A percentile compares a stretch with the other conserved stretches of the same genome.
phyloP scores from a whole-genome alignment of 2,888 invertebrate species.

The Clunio marinus region DNA sequence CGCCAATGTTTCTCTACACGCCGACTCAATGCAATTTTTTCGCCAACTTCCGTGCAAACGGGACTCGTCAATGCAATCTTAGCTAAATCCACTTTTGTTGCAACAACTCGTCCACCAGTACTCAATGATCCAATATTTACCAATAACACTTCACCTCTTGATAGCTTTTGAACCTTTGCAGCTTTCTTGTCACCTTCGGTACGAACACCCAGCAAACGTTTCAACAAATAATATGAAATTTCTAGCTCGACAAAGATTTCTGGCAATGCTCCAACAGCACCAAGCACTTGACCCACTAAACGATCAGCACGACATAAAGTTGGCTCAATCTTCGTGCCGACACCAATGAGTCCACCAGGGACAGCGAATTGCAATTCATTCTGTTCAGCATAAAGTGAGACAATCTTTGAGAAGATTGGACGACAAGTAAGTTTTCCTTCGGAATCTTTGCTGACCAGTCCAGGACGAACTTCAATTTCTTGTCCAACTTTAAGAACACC shows the following conservation, averaged over 20 bases:
- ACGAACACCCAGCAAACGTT: constrained; percentile 92
- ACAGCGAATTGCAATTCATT: constrained; percentile 98
- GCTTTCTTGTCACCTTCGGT: constrained; percentile 99
- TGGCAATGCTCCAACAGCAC: constrained; percentile 93
- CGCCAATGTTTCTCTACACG: constrained; percentile 99
- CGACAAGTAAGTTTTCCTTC: constrained; percentile 94
- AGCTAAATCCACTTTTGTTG: constrained; percentile 93
- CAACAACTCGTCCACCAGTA: constrained; percentile 92
- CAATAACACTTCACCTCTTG: constrained; percentile 85
- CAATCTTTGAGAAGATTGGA: constrained; percentile 95
- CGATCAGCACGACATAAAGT: constrained; percentile 97
- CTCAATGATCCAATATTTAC: constrained; percentile 99
- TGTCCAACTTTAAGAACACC: constrained; percentile 96
- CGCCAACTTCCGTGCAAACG: constrained; percentile 97
- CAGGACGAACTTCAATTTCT: constrained; percentile 97
- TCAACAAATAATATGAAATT: constrained; percentile 94
- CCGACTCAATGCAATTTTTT: constrained; percentile 98
- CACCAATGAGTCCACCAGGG: constrained; percentile 98
- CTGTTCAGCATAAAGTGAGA: constrained; percentile 95
- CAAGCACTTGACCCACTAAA: constrained; percentile 94
- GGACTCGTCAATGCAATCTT: constrained; percentile 96
- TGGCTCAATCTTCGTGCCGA: constrained; percentile 98
- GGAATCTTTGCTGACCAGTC: constrained; percentile 92
- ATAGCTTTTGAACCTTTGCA: constrained; percentile 91
- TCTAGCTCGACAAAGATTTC: constrained; percentile 97